Conservation (phyloP, 2,797 vertebrate species). For the Orientallactaga sibirica region DNA sequence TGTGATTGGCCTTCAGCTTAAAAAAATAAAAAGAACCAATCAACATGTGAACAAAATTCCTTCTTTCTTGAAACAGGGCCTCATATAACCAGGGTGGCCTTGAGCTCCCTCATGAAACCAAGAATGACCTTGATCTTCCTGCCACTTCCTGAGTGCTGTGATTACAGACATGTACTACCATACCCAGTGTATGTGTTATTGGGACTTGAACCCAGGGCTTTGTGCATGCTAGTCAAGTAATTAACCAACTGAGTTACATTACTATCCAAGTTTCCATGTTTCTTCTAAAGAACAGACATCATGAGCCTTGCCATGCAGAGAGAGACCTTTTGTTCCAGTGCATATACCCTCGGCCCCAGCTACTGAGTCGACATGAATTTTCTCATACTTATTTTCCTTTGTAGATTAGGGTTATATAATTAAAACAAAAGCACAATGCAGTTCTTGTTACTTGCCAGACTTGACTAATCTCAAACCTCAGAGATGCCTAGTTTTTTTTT, state of each 20-base stretch:
- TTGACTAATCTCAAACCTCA: not conserved
- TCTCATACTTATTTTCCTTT: not conserved
- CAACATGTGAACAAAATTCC: not conserved
- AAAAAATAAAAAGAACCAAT: not conserved
- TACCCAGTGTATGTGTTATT: too few species aligned
- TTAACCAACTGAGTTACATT: not conserved
- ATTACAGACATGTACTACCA: not conserved
- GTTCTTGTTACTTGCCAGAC: not conserved
- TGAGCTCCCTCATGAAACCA: too few species aligned
- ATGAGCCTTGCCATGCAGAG: not conserved
- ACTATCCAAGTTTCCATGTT: not conserved
- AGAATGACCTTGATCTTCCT: not conserved
- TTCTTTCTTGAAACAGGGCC: not conserved
- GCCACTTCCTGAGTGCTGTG: not conserved
- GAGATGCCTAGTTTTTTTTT: not conserved
- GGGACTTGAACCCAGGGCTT: not conserved
- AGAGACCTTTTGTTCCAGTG: not conserved
- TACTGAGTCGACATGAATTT: not conserved
- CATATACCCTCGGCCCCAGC: not conserved
- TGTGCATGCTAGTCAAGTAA: not conserved
- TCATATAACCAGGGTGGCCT: not conserved
- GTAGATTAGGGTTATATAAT: not conserved
- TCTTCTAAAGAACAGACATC: not conserved
- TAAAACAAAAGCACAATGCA: not conserved
- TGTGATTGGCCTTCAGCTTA: not conserved